Evolutionary conservation across 2,888 invertebrate species (phyloP).

Genomic region (Congeria kusceri): DNA sequence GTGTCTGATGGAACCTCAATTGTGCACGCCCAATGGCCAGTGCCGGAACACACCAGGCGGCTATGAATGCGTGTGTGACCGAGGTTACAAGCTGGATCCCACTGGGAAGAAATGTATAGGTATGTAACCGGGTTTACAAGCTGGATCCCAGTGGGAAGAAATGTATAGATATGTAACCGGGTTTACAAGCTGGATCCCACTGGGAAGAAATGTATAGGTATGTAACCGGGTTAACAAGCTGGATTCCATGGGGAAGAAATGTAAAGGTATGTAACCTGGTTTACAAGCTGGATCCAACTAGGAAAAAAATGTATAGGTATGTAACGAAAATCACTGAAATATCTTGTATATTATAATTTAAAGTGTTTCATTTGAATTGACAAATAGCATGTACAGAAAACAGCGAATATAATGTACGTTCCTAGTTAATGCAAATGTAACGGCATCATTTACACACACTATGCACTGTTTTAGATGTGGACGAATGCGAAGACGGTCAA

Average conservation of each 20-base stretch:
- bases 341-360: too few relatives aligned
- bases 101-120: constrained; percentile 30
- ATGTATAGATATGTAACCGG: constrained; percentile 25
- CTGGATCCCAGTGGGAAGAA: constrained; percentile 4
- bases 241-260: not conserved
- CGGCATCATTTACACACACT: too few relatives aligned
- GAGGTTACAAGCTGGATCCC: constrained; percentile 9
- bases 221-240: constrained; percentile 15
- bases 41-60: constrained; percentile 28
- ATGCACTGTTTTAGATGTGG: too few relatives aligned
- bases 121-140: constrained; percentile 12
- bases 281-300: constrained; percentile 6
- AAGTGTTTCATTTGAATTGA: too few relatives aligned
- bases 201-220: constrained; percentile 23
- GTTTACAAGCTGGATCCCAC: constrained; percentile 11
- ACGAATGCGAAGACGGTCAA: too few relatives aligned
- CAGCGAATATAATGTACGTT: too few relatives aligned
- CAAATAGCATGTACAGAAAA: too few relatives aligned
- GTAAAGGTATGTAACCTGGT: constrained; percentile 28
- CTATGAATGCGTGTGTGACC: constrained; percentile 24
- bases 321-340: constrained; percentile 9
- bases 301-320: constrained; percentile 28
- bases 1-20: constrained; percentile 8
- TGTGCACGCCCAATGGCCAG: constrained; percentile 10
- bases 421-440: too few relatives aligned